Percentiles rank a stretch among this genome's conserved stretches.
phyloP scores from a whole-genome alignment of 2,113 vertebrate genomes.

The Istiophorus platypterus region DNA sequence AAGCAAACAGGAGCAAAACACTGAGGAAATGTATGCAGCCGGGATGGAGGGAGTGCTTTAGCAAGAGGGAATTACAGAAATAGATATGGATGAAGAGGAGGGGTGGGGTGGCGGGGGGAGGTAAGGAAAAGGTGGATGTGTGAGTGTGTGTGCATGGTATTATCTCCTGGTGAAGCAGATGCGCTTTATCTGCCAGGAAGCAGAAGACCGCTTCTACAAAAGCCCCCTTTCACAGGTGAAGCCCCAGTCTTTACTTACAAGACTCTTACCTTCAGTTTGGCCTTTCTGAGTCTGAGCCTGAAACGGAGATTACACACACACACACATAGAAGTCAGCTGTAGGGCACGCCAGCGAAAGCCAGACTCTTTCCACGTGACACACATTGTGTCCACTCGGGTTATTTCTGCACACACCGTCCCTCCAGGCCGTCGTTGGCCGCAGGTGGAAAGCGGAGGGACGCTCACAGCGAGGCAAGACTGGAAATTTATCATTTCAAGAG shows the following conservation, averaged over 20 bases:
- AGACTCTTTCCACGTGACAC: constrained; percentile 16
- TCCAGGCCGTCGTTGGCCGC: neutral
- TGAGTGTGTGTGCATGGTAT: constrained; percentile 51
- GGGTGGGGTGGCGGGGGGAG: constrained; percentile 26
- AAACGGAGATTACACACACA: constrained; percentile 58
- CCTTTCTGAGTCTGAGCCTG: constrained; percentile 64
- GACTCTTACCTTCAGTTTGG: constrained; percentile 68
- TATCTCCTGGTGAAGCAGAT: constrained; percentile 68
- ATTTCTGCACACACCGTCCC: constrained; percentile 33
- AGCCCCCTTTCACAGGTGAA: constrained; percentile 75
- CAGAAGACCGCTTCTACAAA: constrained; percentile 67
- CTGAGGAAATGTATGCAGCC: constrained; percentile 8
- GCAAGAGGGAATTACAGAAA: constrained; percentile 66
- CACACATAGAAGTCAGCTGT: neutral
- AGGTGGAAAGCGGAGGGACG: constrained; percentile 38
- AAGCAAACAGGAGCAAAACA: constrained; percentile 23
- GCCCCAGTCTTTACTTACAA: constrained; percentile 67
- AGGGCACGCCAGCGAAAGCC: neutral
- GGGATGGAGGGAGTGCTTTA: constrained; percentile 19
- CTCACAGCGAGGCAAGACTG: constrained; percentile 53
- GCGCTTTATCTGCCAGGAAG: constrained; percentile 75
- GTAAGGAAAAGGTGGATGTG: constrained; percentile 52
- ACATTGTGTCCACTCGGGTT: constrained; percentile 16
- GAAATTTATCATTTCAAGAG: constrained; percentile 79
- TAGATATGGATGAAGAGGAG: constrained; percentile 61